phyloP scores from a whole-genome alignment of 2,797 vertebrate genomes.

The Pteropus rufus region DNA sequence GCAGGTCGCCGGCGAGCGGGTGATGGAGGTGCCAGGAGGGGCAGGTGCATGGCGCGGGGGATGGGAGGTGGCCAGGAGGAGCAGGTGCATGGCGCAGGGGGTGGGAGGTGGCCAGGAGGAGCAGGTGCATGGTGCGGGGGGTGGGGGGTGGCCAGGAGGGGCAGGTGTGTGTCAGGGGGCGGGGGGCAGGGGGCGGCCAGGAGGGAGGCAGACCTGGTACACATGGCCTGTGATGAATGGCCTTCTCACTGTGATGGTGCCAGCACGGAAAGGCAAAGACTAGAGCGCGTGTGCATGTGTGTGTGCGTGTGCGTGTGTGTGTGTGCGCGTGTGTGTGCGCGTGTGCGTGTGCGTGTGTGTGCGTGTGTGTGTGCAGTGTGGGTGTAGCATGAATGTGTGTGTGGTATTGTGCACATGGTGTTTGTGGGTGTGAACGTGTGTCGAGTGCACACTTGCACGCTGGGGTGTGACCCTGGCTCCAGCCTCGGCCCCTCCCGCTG shows the following conservation, averaged over 20 bases:
- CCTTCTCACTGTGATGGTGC: background rate
- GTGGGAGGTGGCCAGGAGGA: no score
- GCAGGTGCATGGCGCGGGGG: background rate
- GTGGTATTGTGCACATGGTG: background rate
- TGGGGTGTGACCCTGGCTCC: background rate
- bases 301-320: no score
- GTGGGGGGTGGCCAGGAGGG: no score
- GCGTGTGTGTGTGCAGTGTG: background rate
- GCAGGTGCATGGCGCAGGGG: background rate
- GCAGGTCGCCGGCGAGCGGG: background rate
- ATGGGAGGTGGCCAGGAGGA: no score
- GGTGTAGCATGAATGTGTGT: fast-evolving
- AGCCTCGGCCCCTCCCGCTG: background rate
- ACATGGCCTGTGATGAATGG: fast-evolving
- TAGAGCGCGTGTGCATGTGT: fast-evolving
- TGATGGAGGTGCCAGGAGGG: no score
- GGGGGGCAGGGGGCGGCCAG: background rate
- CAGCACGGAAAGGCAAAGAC: fast-evolving
- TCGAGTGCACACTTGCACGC: fast-evolving
- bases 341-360: background rate
- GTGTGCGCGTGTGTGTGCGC: background rate
- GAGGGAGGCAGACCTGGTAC: background rate
- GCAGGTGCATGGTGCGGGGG: background rate
- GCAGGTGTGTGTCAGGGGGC: no score
- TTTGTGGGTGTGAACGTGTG: fast-evolving